Evolutionary conservation across 2,113 vertebrate species (phyloP).

Genomic region (Oreochromis tanganicae): DNA sequence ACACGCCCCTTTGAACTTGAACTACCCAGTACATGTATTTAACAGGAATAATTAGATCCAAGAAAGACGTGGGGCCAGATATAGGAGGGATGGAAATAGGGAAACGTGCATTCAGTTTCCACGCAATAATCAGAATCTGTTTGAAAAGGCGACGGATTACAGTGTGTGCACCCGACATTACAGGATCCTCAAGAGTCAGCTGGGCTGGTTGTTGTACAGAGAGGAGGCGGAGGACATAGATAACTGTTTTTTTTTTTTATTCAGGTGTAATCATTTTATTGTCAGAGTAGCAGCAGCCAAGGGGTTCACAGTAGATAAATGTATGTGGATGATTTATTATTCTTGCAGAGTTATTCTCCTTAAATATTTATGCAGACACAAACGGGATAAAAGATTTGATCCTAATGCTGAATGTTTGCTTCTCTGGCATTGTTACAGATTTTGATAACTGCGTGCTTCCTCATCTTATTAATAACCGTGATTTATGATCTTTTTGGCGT

Average conservation of each 20-base stretch:
- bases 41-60: slow-evolving; percentile 33
- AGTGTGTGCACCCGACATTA: not conserved
- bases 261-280: not conserved
- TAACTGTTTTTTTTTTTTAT: not conserved
- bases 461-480: not conserved
- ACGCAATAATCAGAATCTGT: slow-evolving; percentile 1
- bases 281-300: not conserved
- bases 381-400: not conserved
- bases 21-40: slow-evolving; percentile 19
- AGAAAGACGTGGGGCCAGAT: not conserved
- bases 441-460: not conserved
- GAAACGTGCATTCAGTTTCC: not conserved
- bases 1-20: slow-evolving; percentile 28
- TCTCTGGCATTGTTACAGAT: not conserved
- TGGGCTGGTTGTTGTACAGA: not conserved
- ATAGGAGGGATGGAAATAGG: slow-evolving; percentile 8
- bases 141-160: not conserved
- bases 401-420: not conserved
- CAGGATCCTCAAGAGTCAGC: not conserved
- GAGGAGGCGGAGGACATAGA: not conserved
- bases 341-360: not conserved
- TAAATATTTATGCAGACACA: not conserved
- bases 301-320: not conserved
- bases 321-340: not conserved
- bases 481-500: not conserved